Evolutionary conservation across 2,888 invertebrate species (phyloP).

Genomic region (Xestia xanthographa): DNA sequence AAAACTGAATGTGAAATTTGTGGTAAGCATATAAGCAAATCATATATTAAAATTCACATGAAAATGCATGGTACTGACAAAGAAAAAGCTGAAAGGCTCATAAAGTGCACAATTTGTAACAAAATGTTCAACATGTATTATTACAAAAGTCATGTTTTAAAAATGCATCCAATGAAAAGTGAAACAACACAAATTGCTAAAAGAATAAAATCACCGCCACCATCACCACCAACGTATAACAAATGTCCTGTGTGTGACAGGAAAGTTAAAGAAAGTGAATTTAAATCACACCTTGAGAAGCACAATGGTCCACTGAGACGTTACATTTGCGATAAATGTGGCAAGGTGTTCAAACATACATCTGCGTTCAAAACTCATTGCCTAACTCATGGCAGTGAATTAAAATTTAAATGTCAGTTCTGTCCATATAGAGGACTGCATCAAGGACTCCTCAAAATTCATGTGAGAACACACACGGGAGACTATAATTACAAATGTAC

Average conservation of each 20-base stretch:
- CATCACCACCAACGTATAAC: slow-evolving; percentile 9
- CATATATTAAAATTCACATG: slow-evolving; percentile 67
- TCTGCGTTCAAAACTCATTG: slow-evolving; percentile 71
- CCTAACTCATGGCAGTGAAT: slow-evolving; percentile 70
- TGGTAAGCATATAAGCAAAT: slow-evolving; percentile 63
- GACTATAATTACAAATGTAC: slow-evolving; percentile 75
- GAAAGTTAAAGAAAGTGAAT: slow-evolving; percentile 55
- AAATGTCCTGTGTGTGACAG: slow-evolving; percentile 69
- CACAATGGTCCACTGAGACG: slow-evolving; percentile 60
- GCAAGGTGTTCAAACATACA: slow-evolving; percentile 68
- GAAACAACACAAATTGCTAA: slow-evolving; percentile 15
- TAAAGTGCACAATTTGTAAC: slow-evolving; percentile 63
- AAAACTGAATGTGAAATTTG: slow-evolving; percentile 72
- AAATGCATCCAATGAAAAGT: slow-evolving; percentile 49
- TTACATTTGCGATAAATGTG: slow-evolving; percentile 76
- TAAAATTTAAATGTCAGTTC: slow-evolving; percentile 73
- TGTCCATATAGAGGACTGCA: slow-evolving; percentile 75
- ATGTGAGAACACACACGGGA: slow-evolving; percentile 73
- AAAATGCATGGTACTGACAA: slow-evolving; percentile 62
- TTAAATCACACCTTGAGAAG: slow-evolving; percentile 63
- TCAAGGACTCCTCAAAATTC: slow-evolving; percentile 71
- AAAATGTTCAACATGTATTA: slow-evolving; percentile 59
- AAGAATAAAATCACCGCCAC: background rate
- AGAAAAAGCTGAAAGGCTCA: slow-evolving; percentile 54
- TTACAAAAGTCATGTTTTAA: slow-evolving; percentile 61